Evolutionary conservation across 2,113 vertebrate species (phyloP), one percentile per base, ranked within the genome.

Genomic region (Scopus umbretta): DNA sequence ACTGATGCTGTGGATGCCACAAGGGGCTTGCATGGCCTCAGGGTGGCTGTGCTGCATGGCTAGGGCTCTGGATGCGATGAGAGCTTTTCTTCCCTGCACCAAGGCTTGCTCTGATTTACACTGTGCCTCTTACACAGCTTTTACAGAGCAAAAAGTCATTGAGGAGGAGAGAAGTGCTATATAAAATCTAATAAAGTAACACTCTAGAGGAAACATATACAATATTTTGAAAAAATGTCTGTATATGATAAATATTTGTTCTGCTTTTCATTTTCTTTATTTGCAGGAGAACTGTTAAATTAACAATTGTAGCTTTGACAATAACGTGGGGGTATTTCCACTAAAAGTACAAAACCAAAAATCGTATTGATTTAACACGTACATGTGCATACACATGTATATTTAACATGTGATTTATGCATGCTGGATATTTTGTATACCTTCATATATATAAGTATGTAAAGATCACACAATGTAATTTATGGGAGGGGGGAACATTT

Each of bases 21-120:
- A 5, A 0, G 0, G 56, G 66, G 27, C 36, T 63, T 25, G 50
- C 4, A 16, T 47, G 85, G 16, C 40, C 49, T 49, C 0, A 0
- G 38, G 74, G 22, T 5, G 47, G 52, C 52, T 59, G 42, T 50
- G 58, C 63, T n/a, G 36, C 47, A 3, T 1, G 40, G 43, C 25
- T 23, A 34, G 49, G 27, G 14, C 66, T 42, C 47, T 40, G 85
- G 53, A 1, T 16, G 29, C 1, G 3, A 7, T 16, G 25, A 27
- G 47, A 79, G 6, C 62, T 38, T 17, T 84, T 42, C 55, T 22
- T 22, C 47, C 22, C 36, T 26, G 40, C 11, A 3, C 22, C 42
- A 23, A 45, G n/a, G 29, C 32, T 62, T 42, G 55, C 38, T 45
- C 36, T 50, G 25, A 13, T 10, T 83, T 21, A 23, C 43, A 4